Evolutionary conservation across 2,113 vertebrate genomes (phyloP).

Genomic region (Casuarius casuarius): DNA sequence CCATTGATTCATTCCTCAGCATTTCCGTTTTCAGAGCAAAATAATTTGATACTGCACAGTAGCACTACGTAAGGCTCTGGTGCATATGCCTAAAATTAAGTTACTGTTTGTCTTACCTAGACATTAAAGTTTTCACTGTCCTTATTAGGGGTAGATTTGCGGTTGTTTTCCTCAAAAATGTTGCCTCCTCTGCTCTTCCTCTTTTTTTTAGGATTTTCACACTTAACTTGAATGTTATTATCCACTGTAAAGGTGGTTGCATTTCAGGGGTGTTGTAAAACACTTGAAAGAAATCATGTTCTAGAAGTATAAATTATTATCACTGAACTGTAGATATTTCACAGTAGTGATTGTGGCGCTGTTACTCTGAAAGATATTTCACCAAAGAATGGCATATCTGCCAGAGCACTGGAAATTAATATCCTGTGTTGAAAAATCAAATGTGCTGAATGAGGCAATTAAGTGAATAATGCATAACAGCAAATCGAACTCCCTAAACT

Average conservation of each 20-base stretch:
- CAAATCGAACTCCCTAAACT: background rate
- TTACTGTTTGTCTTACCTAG: background rate
- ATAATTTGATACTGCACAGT: background rate
- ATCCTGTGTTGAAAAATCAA: background rate
- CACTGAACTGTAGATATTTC: background rate
- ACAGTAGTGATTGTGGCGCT: background rate
- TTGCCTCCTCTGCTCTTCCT: background rate
- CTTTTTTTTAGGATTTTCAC: background rate
- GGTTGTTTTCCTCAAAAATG: background rate
- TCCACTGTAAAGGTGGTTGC: background rate
- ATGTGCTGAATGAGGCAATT: background rate
- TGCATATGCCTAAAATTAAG: background rate
- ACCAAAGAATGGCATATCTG: background rate
- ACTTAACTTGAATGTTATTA: background rate
- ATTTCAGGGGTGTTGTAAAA: background rate
- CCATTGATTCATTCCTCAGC: background rate
- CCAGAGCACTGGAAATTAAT: background rate
- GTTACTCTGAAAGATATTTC: background rate
- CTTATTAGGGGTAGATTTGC: background rate
- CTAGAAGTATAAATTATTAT: background rate
- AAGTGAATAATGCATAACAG: background rate
- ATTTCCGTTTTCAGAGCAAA: background rate
- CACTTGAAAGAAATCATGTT: background rate
- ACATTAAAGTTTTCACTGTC: background rate
- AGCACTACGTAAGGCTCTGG: background rate